Base-by-base conservation (phyloP, 2,888 invertebrate genomes). In the Oscheius sp. region DNA sequence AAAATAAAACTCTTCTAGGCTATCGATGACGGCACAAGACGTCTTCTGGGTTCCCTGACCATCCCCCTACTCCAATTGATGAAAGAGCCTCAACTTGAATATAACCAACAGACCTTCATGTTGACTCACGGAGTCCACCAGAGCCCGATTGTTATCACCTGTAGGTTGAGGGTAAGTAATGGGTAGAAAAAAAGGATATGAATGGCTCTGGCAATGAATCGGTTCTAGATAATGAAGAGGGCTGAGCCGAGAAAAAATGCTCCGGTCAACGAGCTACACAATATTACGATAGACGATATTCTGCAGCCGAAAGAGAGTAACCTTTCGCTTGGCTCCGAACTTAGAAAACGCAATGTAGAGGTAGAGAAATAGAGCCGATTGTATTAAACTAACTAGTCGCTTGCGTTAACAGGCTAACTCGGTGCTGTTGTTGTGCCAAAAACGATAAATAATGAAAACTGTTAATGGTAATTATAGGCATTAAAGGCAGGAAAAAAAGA, bases 91-190 rank as follows among this genome's bases (percentile, higher is more conserved):
- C 72, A 78, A 8, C 59, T 86, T 73, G 85, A 86, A 66, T 59
- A 82, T 38, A 81, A 80, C 62, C 82, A 86, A 61, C 77, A 82
- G 38, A 82, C 80, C 54, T 81, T 82, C 51, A 73, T 74, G 68
- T 72, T 86, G 20, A 76, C 77, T 6, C 77, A 78, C 24, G 86
- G 85, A 47, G 80, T 86, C 5, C 85, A 86, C 64, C 74, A 79
- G 45, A 76, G 80, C 20, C 82, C 81, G 8, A 80, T 86, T 24
- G 82, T 84, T 17, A 67, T 85, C 36, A 86, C 86, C 5, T 68
- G 82, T 5, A 70, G 85, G 20, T 49, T 67, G 6, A 45, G 67
- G 47, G 67, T 67, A 33, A 49, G 67, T 67, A 12, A 36, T 12
- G 4, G 41, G 41, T 20, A 41, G n/a, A 41, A 3, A 41, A 14